phyloP scores from a whole-genome alignment of 2,113 vertebrate genomes.

The Sula dactylatra region DNA sequence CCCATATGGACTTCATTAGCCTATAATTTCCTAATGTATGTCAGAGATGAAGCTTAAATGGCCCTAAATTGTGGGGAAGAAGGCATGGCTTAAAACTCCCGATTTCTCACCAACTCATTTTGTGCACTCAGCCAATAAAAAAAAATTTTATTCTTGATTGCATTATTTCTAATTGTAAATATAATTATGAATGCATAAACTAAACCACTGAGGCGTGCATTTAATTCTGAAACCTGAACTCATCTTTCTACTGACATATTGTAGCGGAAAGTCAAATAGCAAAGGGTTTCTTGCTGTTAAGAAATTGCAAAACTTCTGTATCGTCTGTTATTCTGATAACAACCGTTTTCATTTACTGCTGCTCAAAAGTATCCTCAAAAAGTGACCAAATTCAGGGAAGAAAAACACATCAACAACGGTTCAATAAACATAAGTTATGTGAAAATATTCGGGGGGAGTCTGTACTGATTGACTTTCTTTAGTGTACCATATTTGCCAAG shows the following conservation, averaged over 20 bases:
- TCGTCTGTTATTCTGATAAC: background rate
- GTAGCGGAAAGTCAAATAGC: background rate
- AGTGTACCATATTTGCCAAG: background rate
- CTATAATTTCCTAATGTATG: background rate
- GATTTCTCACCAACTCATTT: background rate
- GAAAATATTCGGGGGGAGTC: background rate
- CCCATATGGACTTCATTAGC: background rate
- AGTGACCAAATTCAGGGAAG: background rate
- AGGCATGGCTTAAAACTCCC: background rate
- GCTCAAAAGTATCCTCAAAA: background rate
- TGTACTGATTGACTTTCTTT: background rate
- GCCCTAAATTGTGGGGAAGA: background rate
- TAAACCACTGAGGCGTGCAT: background rate
- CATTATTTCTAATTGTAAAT: constrained; percentile 39
- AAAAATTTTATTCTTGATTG: background rate
- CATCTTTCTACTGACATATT: background rate
- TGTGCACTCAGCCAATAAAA: background rate
- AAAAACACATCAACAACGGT: background rate
- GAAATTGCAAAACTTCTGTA: background rate
- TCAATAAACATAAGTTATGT: background rate
- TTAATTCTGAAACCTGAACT: constrained; percentile 18
- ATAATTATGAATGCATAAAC: constrained; percentile 11
- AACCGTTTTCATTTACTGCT: background rate
- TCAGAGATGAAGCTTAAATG: background rate
- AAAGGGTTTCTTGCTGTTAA: background rate